Base-by-base conservation (phyloP, 2,797 vertebrate genomes). In the Etheostoma nigrum region DNA sequence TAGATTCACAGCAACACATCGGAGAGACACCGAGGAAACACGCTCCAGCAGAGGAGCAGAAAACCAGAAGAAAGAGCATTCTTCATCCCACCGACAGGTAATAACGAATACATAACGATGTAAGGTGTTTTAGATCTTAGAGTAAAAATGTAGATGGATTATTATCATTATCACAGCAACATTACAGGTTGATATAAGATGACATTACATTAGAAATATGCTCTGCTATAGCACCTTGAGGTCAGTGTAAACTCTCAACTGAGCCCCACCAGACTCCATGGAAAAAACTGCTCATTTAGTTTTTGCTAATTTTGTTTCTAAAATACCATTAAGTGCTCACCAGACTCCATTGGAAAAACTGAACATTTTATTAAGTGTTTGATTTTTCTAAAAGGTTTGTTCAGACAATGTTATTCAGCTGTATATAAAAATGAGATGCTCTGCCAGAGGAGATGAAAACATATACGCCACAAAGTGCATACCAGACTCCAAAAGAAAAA, bases 51-150 rank as follows among this genome's bases (percentile, higher is more conserved):
- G 25, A 21, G n/a, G 16, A 47, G 8, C 62, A 57, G 1, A 6
- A 33, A 2, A 52, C 14, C 65, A 72, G 48, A 51, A 48, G 51
- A 72, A 82, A 76, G 58, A 89, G 74, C 75, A 53, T 68, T 76
- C 16, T 83, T 73, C 49, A 60, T 14, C 47, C 19, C 66, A 55
- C 45, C 23, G 77, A 75, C 83, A 92, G 90, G 91, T 92, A 88
- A 70, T 1, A 33, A 6, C 0, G 51, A 6, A 52, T 0, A 30
- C 15, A 45, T 21, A 18, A 21, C 18, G 25, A 44, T 48, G 6
- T 27, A 0, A 49, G 27, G 15, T 16, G 4, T 23, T 30, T 14
- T 1, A 4, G 0, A 47, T 53, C 2, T 18, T 18, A 30, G 6
- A 55, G 12, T 15, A 21, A 48, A 12, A 12, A 64, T 27, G 10